phyloP scores from a whole-genome alignment of 2,797 vertebrate species.

The Anguilla obscura region DNA sequence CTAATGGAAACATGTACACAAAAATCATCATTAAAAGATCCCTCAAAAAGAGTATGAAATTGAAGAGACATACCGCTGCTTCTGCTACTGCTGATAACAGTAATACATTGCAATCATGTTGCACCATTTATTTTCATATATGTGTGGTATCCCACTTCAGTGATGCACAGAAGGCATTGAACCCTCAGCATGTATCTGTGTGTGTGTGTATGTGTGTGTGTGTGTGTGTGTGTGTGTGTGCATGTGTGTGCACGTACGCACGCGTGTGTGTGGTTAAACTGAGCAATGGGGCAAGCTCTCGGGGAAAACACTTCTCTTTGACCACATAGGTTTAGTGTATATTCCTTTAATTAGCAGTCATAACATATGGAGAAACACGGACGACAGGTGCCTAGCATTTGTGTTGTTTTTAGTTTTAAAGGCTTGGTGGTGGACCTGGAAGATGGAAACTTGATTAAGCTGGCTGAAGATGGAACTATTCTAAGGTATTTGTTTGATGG shows the following conservation, averaged over 20 bases:
- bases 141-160: neutral
- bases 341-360: neutral
- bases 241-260: neutral
- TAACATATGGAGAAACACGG: neutral
- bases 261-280: neutral
- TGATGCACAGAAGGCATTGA: neutral
- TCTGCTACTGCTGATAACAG: too few species aligned
- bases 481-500: constrained; percentile 76
- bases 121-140: neutral
- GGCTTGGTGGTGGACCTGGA: constrained; percentile 91
- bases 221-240: neutral
- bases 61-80: too few species aligned
- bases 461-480: constrained; percentile 88
- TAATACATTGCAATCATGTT: neutral
- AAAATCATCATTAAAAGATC: too few species aligned
- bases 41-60: too few species aligned
- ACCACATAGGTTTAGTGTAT: neutral
- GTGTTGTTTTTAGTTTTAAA: constrained; percentile 79
- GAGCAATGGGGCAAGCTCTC: neutral
- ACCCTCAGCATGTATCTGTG: neutral
- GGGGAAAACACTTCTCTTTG: neutral
- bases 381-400: neutral
- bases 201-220: neutral
- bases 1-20: too few species aligned
- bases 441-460: constrained; percentile 92